Percentiles rank a stretch among this genome's conserved stretches.
Evolutionary conservation across 2,113 vertebrate species (phyloP).

Genomic region (Scalopus aquaticus): DNA sequence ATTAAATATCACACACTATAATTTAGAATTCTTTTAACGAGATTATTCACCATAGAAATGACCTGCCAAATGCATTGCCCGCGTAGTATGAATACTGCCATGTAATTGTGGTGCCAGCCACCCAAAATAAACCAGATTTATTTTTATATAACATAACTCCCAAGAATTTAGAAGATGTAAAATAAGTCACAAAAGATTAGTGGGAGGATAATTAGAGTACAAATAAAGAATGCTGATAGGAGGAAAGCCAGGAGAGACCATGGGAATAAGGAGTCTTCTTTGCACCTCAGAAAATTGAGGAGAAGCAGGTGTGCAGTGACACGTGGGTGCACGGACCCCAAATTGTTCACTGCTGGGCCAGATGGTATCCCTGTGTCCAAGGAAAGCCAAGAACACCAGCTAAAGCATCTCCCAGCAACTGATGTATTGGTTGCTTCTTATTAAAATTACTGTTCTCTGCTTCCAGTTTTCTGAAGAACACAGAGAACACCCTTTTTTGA

Average conservation of each 20-base stretch:
- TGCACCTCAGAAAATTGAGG: rapidly evolving
- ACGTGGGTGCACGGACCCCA: rapidly evolving
- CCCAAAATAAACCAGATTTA: constrained; percentile 39
- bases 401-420: neutral
- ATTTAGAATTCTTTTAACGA: neutral
- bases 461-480: neutral
- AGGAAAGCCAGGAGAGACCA: neutral
- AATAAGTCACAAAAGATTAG: constrained; percentile 59
- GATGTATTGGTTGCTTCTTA: neutral
- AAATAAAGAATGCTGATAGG: constrained; percentile 17
- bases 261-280: neutral
- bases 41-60: neutral
- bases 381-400: neutral
- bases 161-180: constrained; percentile 61
- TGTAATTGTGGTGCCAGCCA: neutral
- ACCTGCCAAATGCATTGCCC: neutral
- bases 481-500: neutral
- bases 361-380: neutral
- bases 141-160: constrained; percentile 39
- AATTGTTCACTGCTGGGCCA: rapidly evolving
- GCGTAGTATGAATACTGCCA: neutral
- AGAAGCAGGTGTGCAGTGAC: neutral
- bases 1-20: neutral
- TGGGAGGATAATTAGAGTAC: constrained; percentile 47
- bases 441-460: neutral